Conservation (phyloP, 1,140 invertebrate species). For the Zaprionus inermis region DNA sequence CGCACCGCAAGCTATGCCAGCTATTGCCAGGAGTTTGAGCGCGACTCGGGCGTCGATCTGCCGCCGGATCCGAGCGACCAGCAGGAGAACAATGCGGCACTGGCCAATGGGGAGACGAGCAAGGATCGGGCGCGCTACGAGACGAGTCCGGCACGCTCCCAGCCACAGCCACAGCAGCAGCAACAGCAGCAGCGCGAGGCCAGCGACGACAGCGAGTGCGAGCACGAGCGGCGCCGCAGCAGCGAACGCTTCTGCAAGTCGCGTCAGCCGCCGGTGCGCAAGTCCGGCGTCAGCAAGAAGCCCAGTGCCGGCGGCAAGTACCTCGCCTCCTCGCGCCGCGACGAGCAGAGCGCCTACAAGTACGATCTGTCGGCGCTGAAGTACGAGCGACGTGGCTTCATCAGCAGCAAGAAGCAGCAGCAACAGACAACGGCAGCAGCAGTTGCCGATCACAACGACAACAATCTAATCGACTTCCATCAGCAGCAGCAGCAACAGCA, state of each 20-base stretch:
- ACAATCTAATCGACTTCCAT: conserved; percentile 82
- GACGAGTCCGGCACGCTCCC: conserved; percentile 76
- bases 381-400: conserved; percentile 80
- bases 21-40: conserved; percentile 74
- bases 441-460: conserved; percentile 78
- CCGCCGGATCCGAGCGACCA: conserved; percentile 31
- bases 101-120: conserved; percentile 57
- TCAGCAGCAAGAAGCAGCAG: conserved; percentile 76
- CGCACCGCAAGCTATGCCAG: conserved; percentile 72
- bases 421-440: conserved; percentile 44
- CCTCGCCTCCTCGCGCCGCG: conserved; percentile 64
- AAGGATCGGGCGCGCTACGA: conserved; percentile 74
- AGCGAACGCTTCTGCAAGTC: conserved; percentile 83
- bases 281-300: conserved; percentile 75
- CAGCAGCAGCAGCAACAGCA: conserved; percentile 52
- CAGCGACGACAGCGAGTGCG: conserved; percentile 85
- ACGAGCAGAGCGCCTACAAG: conserved; percentile 79
- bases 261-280: conserved; percentile 77
- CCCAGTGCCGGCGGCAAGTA: conserved; percentile 62
- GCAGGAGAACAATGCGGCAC: conserved; percentile 68
- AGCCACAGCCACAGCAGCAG: conserved; percentile 43
- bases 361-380: conserved; percentile 79
- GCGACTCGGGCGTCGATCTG: conserved; percentile 39
- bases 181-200: conserved; percentile 68
- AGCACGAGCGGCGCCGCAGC: conserved; percentile 75